Base-by-base conservation (phyloP, 2,797 vertebrate species). In the Adelosebastes latens region DNA sequence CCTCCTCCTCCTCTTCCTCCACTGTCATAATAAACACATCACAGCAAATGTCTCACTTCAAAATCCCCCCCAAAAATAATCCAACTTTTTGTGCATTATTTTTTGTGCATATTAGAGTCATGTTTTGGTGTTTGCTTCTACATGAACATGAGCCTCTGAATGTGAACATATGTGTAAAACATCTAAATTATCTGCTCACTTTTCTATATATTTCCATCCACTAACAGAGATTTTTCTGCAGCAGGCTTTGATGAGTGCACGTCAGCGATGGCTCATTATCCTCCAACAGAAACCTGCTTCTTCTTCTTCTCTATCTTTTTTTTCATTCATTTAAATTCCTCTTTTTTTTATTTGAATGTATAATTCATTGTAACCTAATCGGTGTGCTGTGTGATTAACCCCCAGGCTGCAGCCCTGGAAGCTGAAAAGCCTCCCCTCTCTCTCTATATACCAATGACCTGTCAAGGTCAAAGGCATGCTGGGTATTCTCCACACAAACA, bases 381-480 rank as follows among this genome's bases (percentile, higher is more conserved):
- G 71, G 20, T 68, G 80, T 72, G 79, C 72, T 24, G 79, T 77
- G 87, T 89, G 87, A 89, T 88, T 74, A 90, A 88, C 88, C 86
- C 66, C 39, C 25, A 22, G 82, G 84, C 79, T 83, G 78, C 79
- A 79, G 81, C 73, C 39, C 86, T 79, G 75, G 66, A 78, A 85
- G 80, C 81, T 82, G 77, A 77, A 84, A 77, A 70, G 60, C 83
- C 71, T 63, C 75, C 65, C 60, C 39, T 39, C 39, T 39, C 36
- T 39, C 39, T 59, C 79, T 80, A 65, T 68, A 59, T 27, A 76
- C 88, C 90, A 75, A 85, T 95, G 94, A 95, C 95, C 94, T 85
- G 87, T 95, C 94, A 96, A 96, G 95, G 95, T 96, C 95, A 95
- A 84, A 92, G 90, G 81, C 89, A 90, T 89, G 88, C 87, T 88